phyloP scores from a whole-genome alignment of 1,140 invertebrate genomes.

The Ridgeia piscesae region DNA sequence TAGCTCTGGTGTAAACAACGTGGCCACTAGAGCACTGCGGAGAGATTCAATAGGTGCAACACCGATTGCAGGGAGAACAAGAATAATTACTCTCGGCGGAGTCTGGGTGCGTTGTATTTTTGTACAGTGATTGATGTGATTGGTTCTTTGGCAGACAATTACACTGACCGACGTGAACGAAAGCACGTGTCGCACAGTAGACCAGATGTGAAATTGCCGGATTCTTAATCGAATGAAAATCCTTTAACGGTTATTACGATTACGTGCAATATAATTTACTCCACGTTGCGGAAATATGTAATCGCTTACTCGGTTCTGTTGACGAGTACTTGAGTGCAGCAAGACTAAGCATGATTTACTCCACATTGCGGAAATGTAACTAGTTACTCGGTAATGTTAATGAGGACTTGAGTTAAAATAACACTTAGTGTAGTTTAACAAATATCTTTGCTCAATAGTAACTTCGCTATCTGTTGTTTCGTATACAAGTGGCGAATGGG shows the following conservation, averaged over 20 bases:
- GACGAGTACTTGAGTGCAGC: too few species aligned
- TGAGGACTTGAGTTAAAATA: too few species aligned
- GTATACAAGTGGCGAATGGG: background rate
- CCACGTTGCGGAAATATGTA: too few species aligned
- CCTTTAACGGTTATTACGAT: too few species aligned
- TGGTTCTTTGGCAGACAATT: background rate
- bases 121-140: background rate
- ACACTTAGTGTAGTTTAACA: too few species aligned
- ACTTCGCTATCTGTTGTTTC: background rate
- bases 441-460: background rate
- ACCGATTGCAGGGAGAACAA: too few species aligned
- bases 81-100: background rate
- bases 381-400: too few species aligned
- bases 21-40: background rate
- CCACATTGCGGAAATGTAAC: too few species aligned
- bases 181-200: background rate
- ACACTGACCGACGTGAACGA: background rate
- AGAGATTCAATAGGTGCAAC: background rate
- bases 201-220: background rate
- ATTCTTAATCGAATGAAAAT: too few species aligned
- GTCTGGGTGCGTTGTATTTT: background rate
- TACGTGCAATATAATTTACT: too few species aligned
- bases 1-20: background rate
- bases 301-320: too few species aligned
- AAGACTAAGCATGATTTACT: too few species aligned